phyloP scores from a whole-genome alignment of 92 coral and sea anemone genomes.

The Paragorgia papillata region DNA sequence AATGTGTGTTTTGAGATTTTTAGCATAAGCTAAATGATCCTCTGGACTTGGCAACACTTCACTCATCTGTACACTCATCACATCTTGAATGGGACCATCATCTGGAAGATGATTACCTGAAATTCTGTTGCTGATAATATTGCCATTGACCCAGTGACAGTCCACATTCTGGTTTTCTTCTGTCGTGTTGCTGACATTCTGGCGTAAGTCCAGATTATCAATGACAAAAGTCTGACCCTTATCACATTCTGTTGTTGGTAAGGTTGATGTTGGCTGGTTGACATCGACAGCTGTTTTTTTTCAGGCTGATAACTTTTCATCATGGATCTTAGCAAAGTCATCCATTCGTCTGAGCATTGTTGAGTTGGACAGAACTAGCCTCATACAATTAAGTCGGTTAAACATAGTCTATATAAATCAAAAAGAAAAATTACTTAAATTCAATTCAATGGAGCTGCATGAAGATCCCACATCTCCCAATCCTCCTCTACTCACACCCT shows the following conservation, averaged over 20 bases:
- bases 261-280: too few relatives aligned
- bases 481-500: too few relatives aligned
- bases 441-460: too few relatives aligned
- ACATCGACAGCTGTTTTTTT: background rate
- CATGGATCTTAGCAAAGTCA: conserved; percentile 31
- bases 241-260: conserved; percentile 4
- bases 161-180: conserved; percentile 60
- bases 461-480: too few relatives aligned
- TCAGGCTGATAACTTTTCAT: conserved; percentile 13
- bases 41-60: conserved; percentile 55
- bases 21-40: conserved; percentile 42
- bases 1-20: conserved; percentile 46
- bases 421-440: background rate
- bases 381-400: conserved; percentile 28
- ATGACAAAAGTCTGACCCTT: conserved; percentile 35
- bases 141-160: conserved; percentile 60
- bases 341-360: conserved; percentile 30
- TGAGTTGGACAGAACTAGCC: conserved; percentile 37
- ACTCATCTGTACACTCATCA: conserved; percentile 50
- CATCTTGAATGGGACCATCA: conserved; percentile 46
- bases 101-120: conserved; percentile 39
- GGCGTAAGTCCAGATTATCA: conserved; percentile 19
- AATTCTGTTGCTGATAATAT: conserved; percentile 53
- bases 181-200: conserved; percentile 29
- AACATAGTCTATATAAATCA: conserved; percentile 11